A percentile compares a stretch with the other conserved stretches of the same genome.
Conservation (phyloP, 2,113 vertebrate genomes). For the Bubo blakistoni region DNA sequence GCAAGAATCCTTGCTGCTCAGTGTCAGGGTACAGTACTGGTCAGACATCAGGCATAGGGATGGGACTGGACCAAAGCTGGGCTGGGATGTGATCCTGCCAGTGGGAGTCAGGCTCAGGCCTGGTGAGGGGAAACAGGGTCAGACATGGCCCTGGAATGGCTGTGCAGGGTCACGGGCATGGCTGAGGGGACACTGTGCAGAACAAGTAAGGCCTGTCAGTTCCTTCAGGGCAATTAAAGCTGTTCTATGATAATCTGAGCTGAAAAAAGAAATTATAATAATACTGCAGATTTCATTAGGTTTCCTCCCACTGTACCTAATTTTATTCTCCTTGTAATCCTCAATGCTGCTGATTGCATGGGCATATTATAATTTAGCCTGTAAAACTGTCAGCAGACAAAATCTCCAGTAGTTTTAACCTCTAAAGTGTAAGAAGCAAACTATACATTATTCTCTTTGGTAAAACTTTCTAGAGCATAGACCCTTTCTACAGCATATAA, state of each 20-base stretch:
- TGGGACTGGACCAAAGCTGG: not conserved
- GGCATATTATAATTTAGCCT: not conserved
- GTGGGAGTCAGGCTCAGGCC: not conserved
- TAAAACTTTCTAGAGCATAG: not conserved
- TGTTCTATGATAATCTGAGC: not conserved
- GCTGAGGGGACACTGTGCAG: not conserved
- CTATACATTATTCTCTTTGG: not conserved
- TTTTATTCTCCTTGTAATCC: conserved; percentile 5
- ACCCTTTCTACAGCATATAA: not conserved
- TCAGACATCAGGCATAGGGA: not conserved
- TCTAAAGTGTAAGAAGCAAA: not conserved
- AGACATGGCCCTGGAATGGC: not conserved
- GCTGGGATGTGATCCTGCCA: not conserved
- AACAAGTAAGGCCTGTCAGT: not conserved
- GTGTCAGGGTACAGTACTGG: not conserved
- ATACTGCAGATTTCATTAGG: not conserved
- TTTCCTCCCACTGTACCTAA: not conserved
- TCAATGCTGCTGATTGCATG: conserved; percentile 14
- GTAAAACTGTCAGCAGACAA: conserved; percentile 8
- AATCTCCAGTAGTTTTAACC: not conserved
- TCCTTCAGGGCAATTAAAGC: not conserved
- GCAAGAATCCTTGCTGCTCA: not conserved
- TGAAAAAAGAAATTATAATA: not conserved
- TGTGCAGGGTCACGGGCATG: not conserved
- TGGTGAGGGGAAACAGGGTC: not conserved